Evolutionary conservation across 2,888 invertebrate genomes (phyloP).

Genomic region (Dryobotodes eremita): DNA sequence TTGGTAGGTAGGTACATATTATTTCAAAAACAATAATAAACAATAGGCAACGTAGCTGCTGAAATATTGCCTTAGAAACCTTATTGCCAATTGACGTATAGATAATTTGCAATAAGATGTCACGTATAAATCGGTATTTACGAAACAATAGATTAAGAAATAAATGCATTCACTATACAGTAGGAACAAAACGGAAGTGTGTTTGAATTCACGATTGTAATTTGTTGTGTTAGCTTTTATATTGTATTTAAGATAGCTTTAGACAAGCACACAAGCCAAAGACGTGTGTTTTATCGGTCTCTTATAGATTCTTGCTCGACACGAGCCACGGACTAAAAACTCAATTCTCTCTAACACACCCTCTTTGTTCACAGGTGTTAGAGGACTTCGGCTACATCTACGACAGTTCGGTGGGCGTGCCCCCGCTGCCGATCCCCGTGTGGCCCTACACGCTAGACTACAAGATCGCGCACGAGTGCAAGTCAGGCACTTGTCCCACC

Average conservation of each 20-base stretch:
- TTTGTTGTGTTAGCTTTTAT: too few relatives aligned
- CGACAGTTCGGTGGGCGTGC: constrained; percentile 97
- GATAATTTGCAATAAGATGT: not conserved
- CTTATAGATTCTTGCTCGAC: not conserved
- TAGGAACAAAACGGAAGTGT: not conserved
- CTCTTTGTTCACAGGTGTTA: constrained; percentile 91
- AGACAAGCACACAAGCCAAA: not conserved
- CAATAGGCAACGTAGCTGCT: not conserved
- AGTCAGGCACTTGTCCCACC: constrained; percentile 97
- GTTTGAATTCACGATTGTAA: not conserved
- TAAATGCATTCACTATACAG: not conserved
- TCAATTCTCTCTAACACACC: not conserved
- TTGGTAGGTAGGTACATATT: too few relatives aligned
- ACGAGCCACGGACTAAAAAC: not conserved
- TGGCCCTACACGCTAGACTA: constrained; percentile 99
- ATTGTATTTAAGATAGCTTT: too few relatives aligned
- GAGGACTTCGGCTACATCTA: constrained; percentile 98
- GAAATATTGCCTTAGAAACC: not conserved
- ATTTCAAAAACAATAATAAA: not conserved
- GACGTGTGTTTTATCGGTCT: not conserved
- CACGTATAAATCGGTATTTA: not conserved
- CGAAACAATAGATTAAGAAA: not conserved
- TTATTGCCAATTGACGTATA: not conserved
- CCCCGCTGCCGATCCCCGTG: constrained; percentile 94
- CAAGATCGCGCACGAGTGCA: constrained; percentile 98